Conservation (phyloP, 2,888 invertebrate genomes). For the Hirtodrosophila cameraria region DNA sequence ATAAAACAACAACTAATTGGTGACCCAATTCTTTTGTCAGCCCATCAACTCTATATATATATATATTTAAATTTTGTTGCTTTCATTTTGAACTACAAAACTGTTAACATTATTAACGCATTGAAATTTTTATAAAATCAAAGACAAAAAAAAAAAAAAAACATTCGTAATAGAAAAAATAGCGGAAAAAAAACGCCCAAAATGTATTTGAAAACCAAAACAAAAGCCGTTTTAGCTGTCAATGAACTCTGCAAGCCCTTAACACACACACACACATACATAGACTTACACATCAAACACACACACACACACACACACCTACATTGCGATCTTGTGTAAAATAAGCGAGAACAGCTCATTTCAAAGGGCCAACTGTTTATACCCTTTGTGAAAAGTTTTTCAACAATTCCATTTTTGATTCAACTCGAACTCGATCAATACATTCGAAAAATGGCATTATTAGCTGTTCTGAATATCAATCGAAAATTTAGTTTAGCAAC, state of each 20-base stretch:
- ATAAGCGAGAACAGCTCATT: too few relatives aligned
- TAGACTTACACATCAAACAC: slow-evolving; percentile 17
- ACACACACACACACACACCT: slow-evolving; percentile 8
- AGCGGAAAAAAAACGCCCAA: not conserved
- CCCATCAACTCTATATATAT: slow-evolving; percentile 58
- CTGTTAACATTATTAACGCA: slow-evolving; percentile 6
- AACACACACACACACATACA: slow-evolving; percentile 24
- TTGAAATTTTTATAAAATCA: not conserved
- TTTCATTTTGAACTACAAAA: slow-evolving; percentile 39
- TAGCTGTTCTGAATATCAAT: too few relatives aligned
- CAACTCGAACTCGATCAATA: too few relatives aligned
- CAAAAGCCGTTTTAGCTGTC: slow-evolving; percentile 52
- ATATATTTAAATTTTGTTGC: slow-evolving; percentile 57
- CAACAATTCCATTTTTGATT: too few relatives aligned
- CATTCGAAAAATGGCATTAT: too few relatives aligned
- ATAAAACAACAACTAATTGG: slow-evolving; percentile 47
- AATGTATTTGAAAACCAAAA: slow-evolving; percentile 20
- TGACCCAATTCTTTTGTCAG: slow-evolving; percentile 71
- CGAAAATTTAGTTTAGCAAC: too few relatives aligned
- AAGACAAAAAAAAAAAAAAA: not conserved
- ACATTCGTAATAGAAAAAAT: slow-evolving; percentile 21
- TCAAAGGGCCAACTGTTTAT: too few relatives aligned
- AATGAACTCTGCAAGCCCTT: slow-evolving; percentile 73
- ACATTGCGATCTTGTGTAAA: slow-evolving; percentile 39
- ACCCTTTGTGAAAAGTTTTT: too few relatives aligned